These are phyloP conservation scores for Branchipolynoe longqiensis DNA, from an alignment of 2,888 invertebrate genomes.

Conservation along the genomic window DNA sequence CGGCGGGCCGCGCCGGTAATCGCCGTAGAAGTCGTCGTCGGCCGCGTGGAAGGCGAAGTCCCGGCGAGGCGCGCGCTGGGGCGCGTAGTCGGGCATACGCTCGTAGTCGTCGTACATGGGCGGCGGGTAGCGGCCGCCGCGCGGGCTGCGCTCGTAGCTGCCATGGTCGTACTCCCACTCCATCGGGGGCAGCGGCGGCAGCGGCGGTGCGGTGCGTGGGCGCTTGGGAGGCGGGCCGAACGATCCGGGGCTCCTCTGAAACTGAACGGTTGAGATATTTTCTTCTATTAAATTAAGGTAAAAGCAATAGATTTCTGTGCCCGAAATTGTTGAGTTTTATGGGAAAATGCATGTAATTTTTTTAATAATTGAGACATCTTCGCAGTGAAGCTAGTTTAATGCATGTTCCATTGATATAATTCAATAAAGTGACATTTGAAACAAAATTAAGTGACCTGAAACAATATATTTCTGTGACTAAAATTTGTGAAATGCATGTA, in stretches of 20 bases:
- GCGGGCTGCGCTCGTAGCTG: neutral
- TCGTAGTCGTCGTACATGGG: constrained; percentile 29
- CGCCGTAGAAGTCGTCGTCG: constrained; percentile 23
- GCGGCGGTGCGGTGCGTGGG: constrained; percentile 21
- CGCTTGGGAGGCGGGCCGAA: constrained; percentile 37
- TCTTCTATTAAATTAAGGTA: no score
- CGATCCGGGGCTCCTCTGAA: constrained; percentile 42
- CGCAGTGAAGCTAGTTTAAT: no score
- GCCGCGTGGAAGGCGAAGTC: neutral
- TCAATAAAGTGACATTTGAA: no score
- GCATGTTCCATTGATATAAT: no score
- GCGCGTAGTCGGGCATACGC: constrained; percentile 34
- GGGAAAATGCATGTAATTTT: no score
- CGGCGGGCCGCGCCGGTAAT: constrained; percentile 3
- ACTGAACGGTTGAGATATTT: no score
- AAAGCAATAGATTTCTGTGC: no score
- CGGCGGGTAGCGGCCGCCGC: constrained; percentile 19
- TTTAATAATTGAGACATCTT: no score
- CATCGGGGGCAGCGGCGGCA: constrained; percentile 17
- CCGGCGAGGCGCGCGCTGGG: constrained; percentile 11
- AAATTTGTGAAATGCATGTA: no score
- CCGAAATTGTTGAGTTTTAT: no score
- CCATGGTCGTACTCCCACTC: constrained; percentile 50
- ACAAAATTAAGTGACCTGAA: no score
- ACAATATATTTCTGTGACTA: no score